Evolutionary conservation across 30 jellyfish, hydroid and myxozoan genomes (phyloP), one percentile per base, ranked within the genome.

Genomic region (Catostylus mosaicus): DNA sequence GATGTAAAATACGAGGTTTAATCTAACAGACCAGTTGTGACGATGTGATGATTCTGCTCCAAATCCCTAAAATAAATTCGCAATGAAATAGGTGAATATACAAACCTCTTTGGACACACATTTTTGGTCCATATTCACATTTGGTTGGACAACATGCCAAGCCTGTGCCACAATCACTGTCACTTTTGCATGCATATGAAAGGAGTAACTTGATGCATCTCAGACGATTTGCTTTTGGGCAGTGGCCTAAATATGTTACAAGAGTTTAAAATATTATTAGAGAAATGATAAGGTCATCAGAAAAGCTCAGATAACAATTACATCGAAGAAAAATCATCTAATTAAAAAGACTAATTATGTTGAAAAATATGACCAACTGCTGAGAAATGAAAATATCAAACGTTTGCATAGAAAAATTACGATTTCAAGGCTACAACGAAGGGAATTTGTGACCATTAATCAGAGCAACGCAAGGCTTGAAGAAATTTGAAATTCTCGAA

Each of bases 81-180:
- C n/a, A n/a, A 40, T 14, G 54, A 7, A 34, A 52, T 8, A 18
- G 11, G 4, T 27, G 50, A 8, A 29, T 10, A 0, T 12, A 33
- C 91, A 30, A 40, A 92, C 98, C 98, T 86, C 69, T 74, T 30
- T 96, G 98, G 38, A 89, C 89, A 48, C 98, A 92, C 97, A 92
- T 92, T 33, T 77, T 75, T 45, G 73, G 71, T 31, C 97, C 95
- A 38, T 77, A 92, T 63, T 79, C 96, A 56, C 98, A 92, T 16
- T 93, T 71, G 6, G 98, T 92, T 23, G 77, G 69, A 73, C 98
- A 92, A 63, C 98, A 92, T 14, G 97, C 84, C 40, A 92, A 61
- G 23, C 97, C 98, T 5, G 81, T 63, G 26, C 87, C 69, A 60
- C 98, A 92, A 27, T 92, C 92, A 30, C 36, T 47, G 47, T 92